Percentiles rank a stretch among this genome's conserved stretches.
These are phyloP conservation scores for Etheostoma spectabile DNA, from an alignment of 2,113 vertebrate genomes.

Conservation along the genomic window DNA sequence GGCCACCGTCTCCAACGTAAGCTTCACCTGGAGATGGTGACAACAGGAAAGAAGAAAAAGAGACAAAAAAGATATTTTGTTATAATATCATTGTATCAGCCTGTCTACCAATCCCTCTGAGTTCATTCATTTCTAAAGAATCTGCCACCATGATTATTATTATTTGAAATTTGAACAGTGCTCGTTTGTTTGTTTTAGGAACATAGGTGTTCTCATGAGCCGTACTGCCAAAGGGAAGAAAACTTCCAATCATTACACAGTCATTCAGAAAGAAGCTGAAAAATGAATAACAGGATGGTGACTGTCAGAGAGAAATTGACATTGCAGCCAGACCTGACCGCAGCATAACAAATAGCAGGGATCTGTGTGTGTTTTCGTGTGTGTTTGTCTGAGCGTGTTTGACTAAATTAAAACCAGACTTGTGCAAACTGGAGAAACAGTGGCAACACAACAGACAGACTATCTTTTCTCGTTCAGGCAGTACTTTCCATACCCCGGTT, in stretches of 20 bases:
- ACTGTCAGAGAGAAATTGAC: constrained; percentile 55
- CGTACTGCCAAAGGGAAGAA: background rate
- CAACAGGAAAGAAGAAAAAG: background rate
- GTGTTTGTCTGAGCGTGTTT: constrained; percentile 4
- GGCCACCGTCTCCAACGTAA: constrained; percentile 90
- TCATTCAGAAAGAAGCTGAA: constrained; percentile 37
- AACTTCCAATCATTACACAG: constrained; percentile 10
- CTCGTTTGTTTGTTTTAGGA: constrained; percentile 22
- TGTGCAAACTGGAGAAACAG: constrained; percentile 25
- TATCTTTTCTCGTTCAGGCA: constrained; percentile 32
- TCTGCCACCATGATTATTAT: constrained; percentile 10
- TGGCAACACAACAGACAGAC: constrained; percentile 36
- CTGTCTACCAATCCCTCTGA: background rate
- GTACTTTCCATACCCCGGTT: constrained; percentile 27
- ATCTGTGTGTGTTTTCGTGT: background rate
- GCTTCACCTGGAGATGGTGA: constrained; percentile 86
- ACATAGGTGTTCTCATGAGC: constrained; percentile 5
- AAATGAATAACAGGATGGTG: constrained; percentile 13
- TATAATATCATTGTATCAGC: constrained; percentile 14
- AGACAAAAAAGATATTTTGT: background rate
- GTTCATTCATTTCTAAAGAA: constrained; percentile 37
- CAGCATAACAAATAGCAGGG: constrained; percentile 56
- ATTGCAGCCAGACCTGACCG: constrained; percentile 36
- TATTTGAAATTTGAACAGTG: background rate
- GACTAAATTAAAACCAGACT: constrained; percentile 66